Evolutionary conservation across 64 coral and sea anemone genomes (phyloP), one percentile per base, ranked within the genome.

Genomic region (Stylophora pistillata): DNA sequence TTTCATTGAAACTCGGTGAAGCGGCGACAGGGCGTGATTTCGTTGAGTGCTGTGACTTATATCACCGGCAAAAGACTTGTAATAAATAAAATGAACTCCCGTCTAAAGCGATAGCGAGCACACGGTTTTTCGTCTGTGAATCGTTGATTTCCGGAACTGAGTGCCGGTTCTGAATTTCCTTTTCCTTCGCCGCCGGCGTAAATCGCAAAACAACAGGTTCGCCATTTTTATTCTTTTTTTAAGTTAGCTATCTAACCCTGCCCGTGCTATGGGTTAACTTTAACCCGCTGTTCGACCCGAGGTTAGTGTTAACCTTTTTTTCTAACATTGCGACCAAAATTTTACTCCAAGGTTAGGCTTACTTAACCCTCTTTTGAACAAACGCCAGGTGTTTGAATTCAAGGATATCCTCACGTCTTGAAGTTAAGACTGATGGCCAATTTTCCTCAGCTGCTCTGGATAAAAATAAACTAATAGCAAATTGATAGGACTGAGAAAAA

Each of bases 1-100:
- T n/a, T n/a, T n/a, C n/a, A 95, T 84, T 13, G 91, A 71, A 13
- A 95, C 78, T 76, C 91, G 93, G 14, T 88, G 82, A 4, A 82
- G 34, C 15, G 93, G 77, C 32, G 31, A 29, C 13, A 95, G 34
- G 6, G 93, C 88, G 20, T 91, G 88, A 76, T 74, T 91, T 55
- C 84, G 29, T 54, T 56, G 21, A 17, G 83, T 88, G 59, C 74
- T 77, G n/a, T 70, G 73, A 72, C 47, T 66, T 34, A 90, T 58
- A n/a, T 90, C 93, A 15, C 72, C 70, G 27, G 33, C n/a, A 62
- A 93, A n/a, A 93, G 56, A n/a, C 85, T 88, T 28, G 64, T 26
- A 33, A 94, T 89, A 34, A 23, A 90, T 17, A 58, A 28, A 18
- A 91, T 63, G 1, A 73, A 57, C 68, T 85, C 65, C 62, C 73